phyloP scores from a whole-genome alignment of 2,113 vertebrate species.

The Cisticola juncidis region DNA sequence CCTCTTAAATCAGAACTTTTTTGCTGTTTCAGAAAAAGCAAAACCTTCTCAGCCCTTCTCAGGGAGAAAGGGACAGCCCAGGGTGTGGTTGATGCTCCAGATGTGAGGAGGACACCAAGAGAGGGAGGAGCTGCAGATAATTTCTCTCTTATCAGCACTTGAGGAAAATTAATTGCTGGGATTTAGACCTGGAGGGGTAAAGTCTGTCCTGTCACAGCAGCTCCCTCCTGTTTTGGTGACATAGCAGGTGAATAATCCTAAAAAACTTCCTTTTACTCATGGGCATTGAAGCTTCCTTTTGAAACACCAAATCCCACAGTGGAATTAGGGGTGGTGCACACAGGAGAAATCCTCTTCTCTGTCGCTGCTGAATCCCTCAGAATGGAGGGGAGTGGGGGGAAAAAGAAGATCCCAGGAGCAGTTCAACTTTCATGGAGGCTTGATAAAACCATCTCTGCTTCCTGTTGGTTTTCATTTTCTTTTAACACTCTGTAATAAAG shows the following conservation, averaged over 20 bases:
- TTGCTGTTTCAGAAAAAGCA: not conserved
- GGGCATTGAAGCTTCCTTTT: not conserved
- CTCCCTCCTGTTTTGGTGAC: not conserved
- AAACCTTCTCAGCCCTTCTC: fast-evolving
- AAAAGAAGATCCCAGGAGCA: not conserved
- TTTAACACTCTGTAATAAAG: not conserved
- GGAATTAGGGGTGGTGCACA: conserved; percentile 5
- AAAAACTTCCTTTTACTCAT: not conserved
- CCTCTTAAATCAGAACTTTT: not conserved
- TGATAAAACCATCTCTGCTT: not conserved
- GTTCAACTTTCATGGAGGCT: not conserved
- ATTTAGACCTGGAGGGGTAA: not conserved
- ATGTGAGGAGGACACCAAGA: not conserved
- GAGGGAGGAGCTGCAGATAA: not conserved
- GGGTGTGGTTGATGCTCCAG: not conserved
- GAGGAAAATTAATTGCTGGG: not conserved
- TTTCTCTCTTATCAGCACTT: not conserved
- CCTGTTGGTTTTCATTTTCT: conserved; percentile 15
- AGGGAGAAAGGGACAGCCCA: not conserved
- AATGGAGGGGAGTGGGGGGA: fast-evolving
- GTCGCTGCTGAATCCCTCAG: not conserved
- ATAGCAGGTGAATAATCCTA: conserved; percentile 7
- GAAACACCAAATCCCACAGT: not conserved
- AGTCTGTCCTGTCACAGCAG: not conserved
- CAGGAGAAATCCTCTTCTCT: not conserved